Percentiles rank a stretch among this genome's conserved stretches.
These are phyloP conservation scores for Chloebia gouldiae DNA, from an alignment of 2,113 vertebrate species.

Conservation along the genomic window DNA sequence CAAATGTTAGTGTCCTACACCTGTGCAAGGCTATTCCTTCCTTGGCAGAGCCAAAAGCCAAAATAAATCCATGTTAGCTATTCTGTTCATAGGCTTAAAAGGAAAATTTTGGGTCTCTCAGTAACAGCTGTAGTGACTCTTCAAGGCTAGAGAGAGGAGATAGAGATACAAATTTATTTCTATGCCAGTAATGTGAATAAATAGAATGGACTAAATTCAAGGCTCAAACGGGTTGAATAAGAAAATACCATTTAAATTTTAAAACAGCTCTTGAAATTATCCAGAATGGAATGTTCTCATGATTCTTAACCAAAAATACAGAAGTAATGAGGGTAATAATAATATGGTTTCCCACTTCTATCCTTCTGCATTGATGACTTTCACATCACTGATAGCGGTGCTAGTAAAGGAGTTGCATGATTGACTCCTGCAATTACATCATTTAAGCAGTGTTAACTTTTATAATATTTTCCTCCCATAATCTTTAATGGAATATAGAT, in stretches of 20 bases:
- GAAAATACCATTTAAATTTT: not conserved
- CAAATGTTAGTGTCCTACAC: not conserved
- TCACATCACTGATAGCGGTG: not conserved
- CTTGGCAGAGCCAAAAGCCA: not conserved
- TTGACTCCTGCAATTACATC: not conserved
- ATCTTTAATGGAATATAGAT: constrained; percentile 25
- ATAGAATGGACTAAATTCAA: not conserved
- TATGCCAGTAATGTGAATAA: not conserved
- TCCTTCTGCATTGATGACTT: not conserved
- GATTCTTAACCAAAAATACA: not conserved
- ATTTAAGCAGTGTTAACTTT: not conserved
- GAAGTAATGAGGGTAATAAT: not conserved
- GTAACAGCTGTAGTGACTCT: not conserved
- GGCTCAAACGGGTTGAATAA: not conserved
- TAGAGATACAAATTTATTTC: not conserved
- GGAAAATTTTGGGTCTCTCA: not conserved
- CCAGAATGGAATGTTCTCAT: not conserved
- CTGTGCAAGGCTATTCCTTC: not conserved
- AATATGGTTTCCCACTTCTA: not conserved
- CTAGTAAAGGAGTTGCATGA: not conserved
- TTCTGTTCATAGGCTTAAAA: not conserved
- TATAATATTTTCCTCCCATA: not conserved
- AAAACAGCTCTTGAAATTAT: not conserved
- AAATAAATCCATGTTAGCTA: not conserved
- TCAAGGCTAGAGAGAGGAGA: not conserved